Evolutionary conservation across 2,888 invertebrate genomes (phyloP), one percentile per base, ranked within the genome.

Genomic region (Drosophila paranaensis): DNA sequence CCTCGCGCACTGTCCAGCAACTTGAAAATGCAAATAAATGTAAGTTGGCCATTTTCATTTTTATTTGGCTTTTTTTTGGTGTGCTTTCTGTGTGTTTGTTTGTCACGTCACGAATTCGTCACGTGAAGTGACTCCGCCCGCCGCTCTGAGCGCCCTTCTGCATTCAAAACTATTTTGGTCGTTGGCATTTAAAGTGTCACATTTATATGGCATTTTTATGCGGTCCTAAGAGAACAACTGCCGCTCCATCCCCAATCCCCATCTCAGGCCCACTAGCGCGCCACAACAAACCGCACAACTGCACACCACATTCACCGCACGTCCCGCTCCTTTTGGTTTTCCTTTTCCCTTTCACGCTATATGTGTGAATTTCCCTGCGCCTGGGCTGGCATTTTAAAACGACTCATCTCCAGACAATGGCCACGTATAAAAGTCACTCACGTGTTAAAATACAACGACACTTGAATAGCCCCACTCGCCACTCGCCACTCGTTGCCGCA

Each of bases 1-100:
- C 48, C 48, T 55, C 54, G 55, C 58, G 58, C 79, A 58, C 53
- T 77, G 68, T 51, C 64, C 72, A 77, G 60, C 77, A 83, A 89
- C 88, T 89, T 83, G 82, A 83, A 89, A 89, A 88, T 89, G 83
- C 88, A 89, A 89, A 89, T 90, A 82, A 89, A 89, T 86, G 81
- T 88, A 82, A 77, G 81, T 83, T 83, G 71, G 80, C 71, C 80
- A 77, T 85, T 77, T 82, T 75, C 64, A 72, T 75, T 79, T 84
- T 78, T 74, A 69, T 84, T 66, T 77, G 43, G 61, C 71, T 67
- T 45, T 48, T 48, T 58, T 20, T 20, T 20, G 20, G 20, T 20
- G 2, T 27, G 20, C 13, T 30, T 11, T 33, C 50, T 37, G 40
- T 33, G 39, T 9, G 20, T 61, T 58, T 60, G 60, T 40, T 55